Evolutionary conservation across 1,140 invertebrate genomes (phyloP), one percentile per base, ranked within the genome.

Genomic region (Teleopsis dalmanni): DNA sequence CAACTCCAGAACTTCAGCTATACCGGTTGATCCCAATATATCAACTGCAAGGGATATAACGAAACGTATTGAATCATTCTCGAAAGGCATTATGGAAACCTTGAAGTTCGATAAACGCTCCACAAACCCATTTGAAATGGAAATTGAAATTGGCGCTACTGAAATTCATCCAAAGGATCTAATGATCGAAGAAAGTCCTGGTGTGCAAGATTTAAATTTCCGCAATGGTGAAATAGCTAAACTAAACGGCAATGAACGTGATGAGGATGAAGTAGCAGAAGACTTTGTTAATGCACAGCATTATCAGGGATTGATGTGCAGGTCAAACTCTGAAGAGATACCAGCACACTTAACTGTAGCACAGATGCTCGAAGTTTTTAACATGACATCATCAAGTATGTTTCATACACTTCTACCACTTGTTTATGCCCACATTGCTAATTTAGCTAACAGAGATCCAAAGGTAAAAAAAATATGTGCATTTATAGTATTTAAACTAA

Each of bases 381-480:
- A 70, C 48, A 44, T 63, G 45, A 46, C 57, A n/a, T 59, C 65
- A 35, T 66, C 68, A 2, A 70, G 72, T 52, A 72, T 86, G 33
- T 79, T 86, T 22, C 82, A 79, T 13, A 88, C 83, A 21, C 73
- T 93, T 13, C 59, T 92, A 51, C 90, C 90, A 23, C 70, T 89
- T 19, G 78, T 88, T 43, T 76, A 90, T 62, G 84, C 87, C 13
- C 84, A 91, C 65, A 83, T 91, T 34, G 85, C 84, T 61, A 84
- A 86, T 13, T 73, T 91, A 27, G 87, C 84, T 26, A 82, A 83
- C 37, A 84, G 84, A 36, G 87, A 92, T 73, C 85, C 88, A 3
- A 81, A 85, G 70, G 87, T 27, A 47, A 4, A 26, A 46, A 23
- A 9, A n/a, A n/a, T n/a, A n/a, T n/a, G n/a, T n/a, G n/a, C n/a